Base-by-base conservation (phyloP, 2,113 vertebrate genomes). In the Psammodynastes pulverulentus region DNA sequence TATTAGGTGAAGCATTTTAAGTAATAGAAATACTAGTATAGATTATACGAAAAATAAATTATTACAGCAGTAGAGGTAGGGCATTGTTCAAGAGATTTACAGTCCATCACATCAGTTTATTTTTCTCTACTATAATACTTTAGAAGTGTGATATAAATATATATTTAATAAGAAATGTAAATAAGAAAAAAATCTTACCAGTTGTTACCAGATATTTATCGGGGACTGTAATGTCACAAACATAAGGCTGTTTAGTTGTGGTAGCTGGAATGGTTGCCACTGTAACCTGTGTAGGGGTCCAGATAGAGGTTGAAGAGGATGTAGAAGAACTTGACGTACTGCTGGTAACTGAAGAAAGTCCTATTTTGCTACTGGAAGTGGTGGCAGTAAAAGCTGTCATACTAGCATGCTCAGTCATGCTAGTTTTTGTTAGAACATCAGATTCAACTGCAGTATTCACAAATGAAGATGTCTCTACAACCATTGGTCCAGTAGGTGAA, bases 171-270 rank as follows among this genome's bases (percentile, higher is more conserved):
- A 90, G 86, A 52, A 51, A 21, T 39, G 12, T 45, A 49, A 5
- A 26, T 89, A n/a, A 2, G 12, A 84, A 90, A 84, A 5, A 15
- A 13, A 45, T 94, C 98, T 97, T 97, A 99, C 99, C 98, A 0
- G 98, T 98, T 94, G 97, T 98, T 62, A 99, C 97, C 86, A 99
- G 93, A 94, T 99, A 99, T 56, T 96, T 96, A 1, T 98, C 95
- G 0, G 98, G 98, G 53, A 97, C 95, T 0, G 98, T 97, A 89
- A 98, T 96, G 79, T 98, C 98, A 46, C 99, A 99, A 94, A 99
- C 95, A 0, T 98, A 99, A 0, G 97, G 97, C 10, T 97, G 98
- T 90, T 96, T 95, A 72, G 98, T 97, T 19, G 98, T 95, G 17
- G 97, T 95, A 90, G 95, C 1, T 0, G 97, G 95, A 86, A 97